Evolutionary conservation across 2,797 vertebrate genomes (phyloP).

Genomic region (Artibeus jamaicensis): DNA sequence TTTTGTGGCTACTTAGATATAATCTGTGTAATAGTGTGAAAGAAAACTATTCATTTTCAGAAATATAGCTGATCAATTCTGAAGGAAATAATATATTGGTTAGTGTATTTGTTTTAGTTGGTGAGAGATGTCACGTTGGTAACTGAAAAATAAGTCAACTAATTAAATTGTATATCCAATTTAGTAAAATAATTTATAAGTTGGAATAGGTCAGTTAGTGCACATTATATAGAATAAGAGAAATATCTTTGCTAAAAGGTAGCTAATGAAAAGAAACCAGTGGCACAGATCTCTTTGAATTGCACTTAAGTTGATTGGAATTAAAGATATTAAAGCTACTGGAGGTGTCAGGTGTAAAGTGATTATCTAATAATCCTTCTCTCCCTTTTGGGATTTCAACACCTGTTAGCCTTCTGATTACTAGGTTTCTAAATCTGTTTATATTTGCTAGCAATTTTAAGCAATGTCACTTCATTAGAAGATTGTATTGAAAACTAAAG

Average conservation of each 20-base stretch:
- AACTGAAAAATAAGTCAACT: background rate
- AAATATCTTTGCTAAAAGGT: constrained; percentile 1
- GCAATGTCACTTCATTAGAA: constrained; percentile 49
- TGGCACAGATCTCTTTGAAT: background rate
- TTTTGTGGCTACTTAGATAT: background rate
- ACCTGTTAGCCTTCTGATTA: constrained; percentile 59
- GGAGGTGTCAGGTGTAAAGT: background rate
- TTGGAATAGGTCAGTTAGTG: background rate
- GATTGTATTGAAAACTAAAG: constrained; percentile 19
- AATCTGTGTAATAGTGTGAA: background rate
- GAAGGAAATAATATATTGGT: background rate
- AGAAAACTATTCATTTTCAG: constrained; percentile 7
- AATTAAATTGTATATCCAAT: background rate
- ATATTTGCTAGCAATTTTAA: constrained; percentile 45
- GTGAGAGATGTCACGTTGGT: background rate
- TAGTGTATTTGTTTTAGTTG: constrained; percentile 14
- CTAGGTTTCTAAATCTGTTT: constrained; percentile 43
- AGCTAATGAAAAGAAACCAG: background rate
- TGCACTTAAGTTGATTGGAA: constrained; percentile 41
- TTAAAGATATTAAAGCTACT: constrained; percentile 37
- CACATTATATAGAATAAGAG: background rate
- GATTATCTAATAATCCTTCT: constrained; percentile 41
- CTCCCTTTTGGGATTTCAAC: constrained; percentile 53
- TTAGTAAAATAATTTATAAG: background rate
- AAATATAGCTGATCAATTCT: background rate